A percentile compares a stretch with the other conserved stretches of the same genome.
Evolutionary conservation across 2,797 vertebrate genomes (phyloP).

Genomic region (Kryptopterus vitreolus): DNA sequence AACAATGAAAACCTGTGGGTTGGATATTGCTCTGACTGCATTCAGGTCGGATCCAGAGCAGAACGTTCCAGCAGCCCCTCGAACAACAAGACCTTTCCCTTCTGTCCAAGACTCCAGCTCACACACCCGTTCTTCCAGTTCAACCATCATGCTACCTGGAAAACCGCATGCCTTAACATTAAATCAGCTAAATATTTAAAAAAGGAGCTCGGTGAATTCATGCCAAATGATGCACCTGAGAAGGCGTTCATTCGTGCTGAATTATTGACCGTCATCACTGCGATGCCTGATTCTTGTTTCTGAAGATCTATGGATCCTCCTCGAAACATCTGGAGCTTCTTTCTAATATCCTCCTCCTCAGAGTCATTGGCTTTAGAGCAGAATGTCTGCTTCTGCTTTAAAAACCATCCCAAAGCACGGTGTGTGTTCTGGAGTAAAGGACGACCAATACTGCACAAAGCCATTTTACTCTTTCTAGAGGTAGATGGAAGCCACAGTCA

Average conservation of each 20-base stretch:
- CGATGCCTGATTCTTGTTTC: slow-evolving; percentile 82
- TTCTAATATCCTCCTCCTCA: slow-evolving; percentile 75
- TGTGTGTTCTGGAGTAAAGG: slow-evolving; percentile 51
- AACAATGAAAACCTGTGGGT: slow-evolving; percentile 72
- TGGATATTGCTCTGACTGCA: slow-evolving; percentile 80
- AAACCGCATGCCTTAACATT: slow-evolving; percentile 5
- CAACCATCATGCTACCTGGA: slow-evolving; percentile 92
- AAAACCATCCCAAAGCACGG: slow-evolving; percentile 58
- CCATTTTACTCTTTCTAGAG: slow-evolving; percentile 62
- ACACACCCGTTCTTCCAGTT: slow-evolving; percentile 83
- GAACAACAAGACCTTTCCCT: slow-evolving; percentile 89
- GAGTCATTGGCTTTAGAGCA: slow-evolving; percentile 74
- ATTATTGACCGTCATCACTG: slow-evolving; percentile 88
- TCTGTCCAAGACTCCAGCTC: slow-evolving; percentile 90
- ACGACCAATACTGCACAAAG: slow-evolving; percentile 56
- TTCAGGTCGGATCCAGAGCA: slow-evolving; percentile 93
- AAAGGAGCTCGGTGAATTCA: neutral
- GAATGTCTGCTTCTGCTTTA: slow-evolving; percentile 66
- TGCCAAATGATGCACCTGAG: slow-evolving; percentile 76
- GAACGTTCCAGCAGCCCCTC: slow-evolving; percentile 86
- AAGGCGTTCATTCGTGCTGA: slow-evolving; percentile 90
- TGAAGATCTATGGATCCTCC: slow-evolving; percentile 87
- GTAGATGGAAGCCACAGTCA: neutral
- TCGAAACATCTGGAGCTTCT: slow-evolving; percentile 78
- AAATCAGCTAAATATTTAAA: neutral